These are phyloP conservation scores for Falco columbarius DNA, from an alignment of 2,797 vertebrate genomes.

Conservation along the genomic window DNA sequence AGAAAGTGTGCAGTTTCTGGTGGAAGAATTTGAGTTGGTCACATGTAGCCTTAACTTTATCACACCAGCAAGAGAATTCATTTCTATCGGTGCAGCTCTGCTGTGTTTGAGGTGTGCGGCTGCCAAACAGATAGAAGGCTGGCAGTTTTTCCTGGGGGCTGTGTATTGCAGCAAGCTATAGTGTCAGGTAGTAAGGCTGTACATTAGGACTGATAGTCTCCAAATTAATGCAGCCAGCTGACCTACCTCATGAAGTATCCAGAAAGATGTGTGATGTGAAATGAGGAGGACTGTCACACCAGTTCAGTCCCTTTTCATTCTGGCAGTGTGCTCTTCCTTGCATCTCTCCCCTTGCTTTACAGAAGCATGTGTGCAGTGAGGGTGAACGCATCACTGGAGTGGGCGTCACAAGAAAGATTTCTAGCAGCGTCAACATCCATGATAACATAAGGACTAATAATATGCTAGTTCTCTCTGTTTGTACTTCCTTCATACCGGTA, in stretches of 20 bases:
- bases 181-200: not conserved
- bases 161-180: not conserved
- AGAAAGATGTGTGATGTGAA: not conserved
- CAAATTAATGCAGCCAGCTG: not conserved
- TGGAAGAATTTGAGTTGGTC: not conserved
- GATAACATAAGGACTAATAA: not conserved
- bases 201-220: not conserved
- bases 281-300: too few species aligned
- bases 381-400: not conserved
- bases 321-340: not conserved
- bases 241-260: not conserved
- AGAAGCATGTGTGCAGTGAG: rapidly evolving
- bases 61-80: not conserved
- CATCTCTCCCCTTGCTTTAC: not conserved
- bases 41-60: rapidly evolving
- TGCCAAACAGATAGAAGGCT: not conserved
- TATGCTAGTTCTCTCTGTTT: not conserved
- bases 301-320: not conserved
- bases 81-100: not conserved
- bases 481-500: not conserved
- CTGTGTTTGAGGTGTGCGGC: not conserved
- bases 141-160: not conserved
- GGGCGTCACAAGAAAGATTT: not conserved
- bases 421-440: not conserved
- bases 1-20: not conserved